Evolutionary conservation across 2,888 invertebrate genomes (phyloP).

Genomic region (Aricia artaxerxes): DNA sequence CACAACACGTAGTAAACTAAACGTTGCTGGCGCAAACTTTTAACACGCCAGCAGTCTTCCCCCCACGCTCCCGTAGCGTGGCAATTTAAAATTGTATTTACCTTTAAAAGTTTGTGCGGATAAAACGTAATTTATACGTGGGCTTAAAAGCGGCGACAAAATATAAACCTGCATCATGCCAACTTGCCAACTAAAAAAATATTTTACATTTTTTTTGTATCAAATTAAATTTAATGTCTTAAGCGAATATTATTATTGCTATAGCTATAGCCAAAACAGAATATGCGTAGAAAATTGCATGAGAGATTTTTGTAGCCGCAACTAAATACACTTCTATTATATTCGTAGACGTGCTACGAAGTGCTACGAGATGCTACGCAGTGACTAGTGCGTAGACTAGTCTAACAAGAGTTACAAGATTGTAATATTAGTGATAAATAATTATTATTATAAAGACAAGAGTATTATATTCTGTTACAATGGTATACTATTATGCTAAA

Average conservation of each 20-base stretch:
- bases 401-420: not conserved
- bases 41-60: not conserved
- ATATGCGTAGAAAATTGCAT: not conserved
- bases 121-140: not conserved
- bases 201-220: not conserved
- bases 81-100: constrained; percentile 26
- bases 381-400: not conserved
- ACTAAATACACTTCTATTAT: not conserved
- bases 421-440: too few species aligned
- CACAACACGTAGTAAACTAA: not conserved
- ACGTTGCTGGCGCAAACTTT: constrained; percentile 4
- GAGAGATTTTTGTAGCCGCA: not conserved
- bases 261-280: not conserved
- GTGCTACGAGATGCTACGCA: not conserved
- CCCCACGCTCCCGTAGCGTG: not conserved
- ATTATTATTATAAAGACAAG: too few species aligned
- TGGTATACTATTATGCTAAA: too few species aligned
- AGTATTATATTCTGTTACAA: too few species aligned
- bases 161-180: not conserved
- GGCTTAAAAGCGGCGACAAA: constrained; percentile 14
- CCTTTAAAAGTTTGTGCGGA: constrained; percentile 14
- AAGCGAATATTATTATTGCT: not conserved
- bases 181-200: not conserved
- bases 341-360: constrained; percentile 3
- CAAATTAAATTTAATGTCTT: not conserved